phyloP scores from a whole-genome alignment of 1,140 invertebrate species.

The Charaxes varanes region DNA sequence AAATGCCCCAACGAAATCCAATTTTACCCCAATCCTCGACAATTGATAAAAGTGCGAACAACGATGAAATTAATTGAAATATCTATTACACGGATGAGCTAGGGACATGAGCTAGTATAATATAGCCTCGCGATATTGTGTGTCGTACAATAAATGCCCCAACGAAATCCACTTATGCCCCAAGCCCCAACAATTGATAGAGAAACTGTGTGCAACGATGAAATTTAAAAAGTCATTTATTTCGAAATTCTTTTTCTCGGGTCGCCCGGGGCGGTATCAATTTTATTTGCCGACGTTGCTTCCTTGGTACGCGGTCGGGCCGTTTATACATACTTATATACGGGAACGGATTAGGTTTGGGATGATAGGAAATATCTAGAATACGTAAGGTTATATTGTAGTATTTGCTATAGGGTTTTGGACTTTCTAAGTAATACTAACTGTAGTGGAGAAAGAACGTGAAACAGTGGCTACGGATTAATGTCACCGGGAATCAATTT shows the following conservation, averaged over 20 bases:
- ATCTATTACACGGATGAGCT: no score
- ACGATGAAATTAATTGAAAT: no score
- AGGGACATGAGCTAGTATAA: no score
- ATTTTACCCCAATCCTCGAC: no score
- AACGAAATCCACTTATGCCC: conserved; percentile 67
- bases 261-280: conserved; percentile 65
- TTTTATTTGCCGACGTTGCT: conserved; percentile 68
- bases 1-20: no score
- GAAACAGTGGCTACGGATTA: no score
- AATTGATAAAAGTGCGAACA: no score
- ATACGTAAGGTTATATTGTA: neutral
- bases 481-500: no score
- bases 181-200: conserved; percentile 70
- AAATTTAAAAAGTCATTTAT: conserved; percentile 75
- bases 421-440: no score
- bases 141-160: conserved; percentile 67
- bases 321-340: conserved; percentile 26
- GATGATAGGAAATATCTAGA: conserved; percentile 3
- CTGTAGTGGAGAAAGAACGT: no score
- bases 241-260: conserved; percentile 71
- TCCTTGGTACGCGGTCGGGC: conserved; percentile 33
- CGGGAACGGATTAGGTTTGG: conserved; percentile 18
- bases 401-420: no score
- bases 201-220: conserved; percentile 73
- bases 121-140: conserved; percentile 60